Conservation (phyloP, 2,888 invertebrate species). For the Himalopsyche japonica region DNA sequence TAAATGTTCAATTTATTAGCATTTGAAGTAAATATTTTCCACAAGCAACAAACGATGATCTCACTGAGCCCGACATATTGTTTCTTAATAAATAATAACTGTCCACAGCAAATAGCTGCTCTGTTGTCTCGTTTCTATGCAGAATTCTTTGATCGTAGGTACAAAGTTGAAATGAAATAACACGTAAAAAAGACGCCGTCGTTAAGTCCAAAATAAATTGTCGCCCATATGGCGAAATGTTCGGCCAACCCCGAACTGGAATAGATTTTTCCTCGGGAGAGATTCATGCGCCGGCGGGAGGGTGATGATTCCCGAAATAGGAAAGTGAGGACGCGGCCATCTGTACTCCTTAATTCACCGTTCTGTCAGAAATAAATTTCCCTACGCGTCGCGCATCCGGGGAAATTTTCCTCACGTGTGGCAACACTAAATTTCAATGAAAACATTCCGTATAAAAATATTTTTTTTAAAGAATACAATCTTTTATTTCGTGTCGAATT, state of each 20-base stretch:
- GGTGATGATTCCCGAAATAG: conserved; percentile 34
- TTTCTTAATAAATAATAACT: too few species aligned
- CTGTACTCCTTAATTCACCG: conserved; percentile 10
- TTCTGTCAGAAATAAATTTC: neutral
- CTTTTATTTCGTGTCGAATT: too few species aligned
- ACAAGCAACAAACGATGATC: too few species aligned
- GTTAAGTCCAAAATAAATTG: neutral
- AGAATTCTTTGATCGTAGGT: too few species aligned
- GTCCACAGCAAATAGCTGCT: too few species aligned
- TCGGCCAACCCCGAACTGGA: neutral
- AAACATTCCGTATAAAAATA: too few species aligned
- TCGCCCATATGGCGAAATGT: neutral
- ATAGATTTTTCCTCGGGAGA: neutral
- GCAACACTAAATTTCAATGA: neutral
- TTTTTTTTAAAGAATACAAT: too few species aligned
- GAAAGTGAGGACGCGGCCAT: conserved; percentile 25
- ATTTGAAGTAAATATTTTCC: too few species aligned
- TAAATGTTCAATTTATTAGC: too few species aligned
- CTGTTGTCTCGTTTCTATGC: too few species aligned
- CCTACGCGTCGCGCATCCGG: neutral
- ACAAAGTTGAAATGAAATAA: too few species aligned
- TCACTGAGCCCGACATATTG: too few species aligned
- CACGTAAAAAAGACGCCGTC: neutral
- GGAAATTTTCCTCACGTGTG: neutral
- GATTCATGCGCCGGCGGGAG: conserved; percentile 25